Evolutionary conservation across 2,888 invertebrate genomes (phyloP).

Genomic region (Calameuta idolon): DNA sequence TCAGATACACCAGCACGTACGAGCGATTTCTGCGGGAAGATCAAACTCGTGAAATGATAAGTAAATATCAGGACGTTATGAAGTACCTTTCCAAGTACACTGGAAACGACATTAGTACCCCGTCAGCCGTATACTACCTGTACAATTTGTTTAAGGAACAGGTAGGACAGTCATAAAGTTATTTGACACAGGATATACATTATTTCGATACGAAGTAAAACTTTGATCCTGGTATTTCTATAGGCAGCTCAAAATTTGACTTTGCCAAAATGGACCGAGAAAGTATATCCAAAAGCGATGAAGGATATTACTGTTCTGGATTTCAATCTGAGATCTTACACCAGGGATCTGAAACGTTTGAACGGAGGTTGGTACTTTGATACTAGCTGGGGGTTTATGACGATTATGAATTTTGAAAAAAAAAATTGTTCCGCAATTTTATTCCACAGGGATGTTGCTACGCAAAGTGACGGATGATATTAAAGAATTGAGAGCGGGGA

Average conservation of each 20-base stretch:
- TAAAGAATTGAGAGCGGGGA: constrained; percentile 36
- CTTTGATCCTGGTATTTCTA: constrained; percentile 8
- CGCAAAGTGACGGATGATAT: constrained; percentile 55
- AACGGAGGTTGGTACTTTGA: constrained; percentile 58
- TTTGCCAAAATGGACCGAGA: constrained; percentile 67
- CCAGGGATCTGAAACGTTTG: constrained; percentile 59
- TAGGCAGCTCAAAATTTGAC: constrained; percentile 56
- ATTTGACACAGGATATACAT: not conserved
- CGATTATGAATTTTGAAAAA: not conserved
- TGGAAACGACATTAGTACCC: constrained; percentile 55
- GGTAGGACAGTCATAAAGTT: constrained; percentile 40
- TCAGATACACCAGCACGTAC: constrained; percentile 54
- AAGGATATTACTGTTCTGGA: constrained; percentile 60
- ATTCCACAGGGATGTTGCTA: constrained; percentile 45
- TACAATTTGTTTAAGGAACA: constrained; percentile 64
- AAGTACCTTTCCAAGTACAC: constrained; percentile 62
- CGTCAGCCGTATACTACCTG: constrained; percentile 58
- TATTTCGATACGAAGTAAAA: not conserved
- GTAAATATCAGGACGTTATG: constrained; percentile 61
- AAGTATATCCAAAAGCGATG: constrained; percentile 63
- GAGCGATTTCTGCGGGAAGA: constrained; percentile 37
- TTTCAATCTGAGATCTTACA: constrained; percentile 63
- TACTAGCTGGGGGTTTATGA: not conserved
- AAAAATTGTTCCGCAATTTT: not conserved
- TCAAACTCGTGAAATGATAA: constrained; percentile 53